Conservation (phyloP, 2,113 vertebrate species). For the Boulengerochromis microlepis region DNA sequence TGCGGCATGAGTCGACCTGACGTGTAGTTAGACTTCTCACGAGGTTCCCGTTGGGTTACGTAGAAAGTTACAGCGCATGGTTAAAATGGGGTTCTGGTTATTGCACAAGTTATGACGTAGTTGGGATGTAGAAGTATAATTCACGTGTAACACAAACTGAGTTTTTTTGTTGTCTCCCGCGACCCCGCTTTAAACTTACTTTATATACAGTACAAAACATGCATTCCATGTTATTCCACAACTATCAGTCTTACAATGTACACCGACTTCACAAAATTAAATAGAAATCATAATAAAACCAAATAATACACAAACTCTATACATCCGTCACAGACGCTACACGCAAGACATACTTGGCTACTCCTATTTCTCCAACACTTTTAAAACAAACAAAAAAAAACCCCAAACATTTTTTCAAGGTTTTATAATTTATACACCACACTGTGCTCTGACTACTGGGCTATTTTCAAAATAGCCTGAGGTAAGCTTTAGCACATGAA, state of each 20-base stretch:
- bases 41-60: neutral
- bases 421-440: slow-evolving; percentile 49
- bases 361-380: slow-evolving; percentile 46
- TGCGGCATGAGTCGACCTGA: neutral
- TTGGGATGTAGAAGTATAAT: neutral
- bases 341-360: slow-evolving; percentile 58
- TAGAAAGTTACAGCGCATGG: neutral
- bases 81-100: neutral
- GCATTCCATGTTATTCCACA: slow-evolving; percentile 60
- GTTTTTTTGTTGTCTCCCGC: neutral
- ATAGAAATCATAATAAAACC: slow-evolving; percentile 24
- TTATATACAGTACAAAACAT: slow-evolving; percentile 67
- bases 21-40: neutral
- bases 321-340: slow-evolving; percentile 60
- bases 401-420: slow-evolving; percentile 29
- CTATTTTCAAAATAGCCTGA: slow-evolving; percentile 62
- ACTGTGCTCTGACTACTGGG: slow-evolving; percentile 49
- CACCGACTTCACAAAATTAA: slow-evolving; percentile 52
- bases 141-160: slow-evolving; percentile 24
- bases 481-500: slow-evolving; percentile 65
- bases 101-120: neutral
- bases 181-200: neutral
- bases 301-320: slow-evolving; percentile 48
- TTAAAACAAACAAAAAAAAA: neutral
- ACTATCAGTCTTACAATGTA: slow-evolving; percentile 53